A percentile compares a stretch with the other conserved stretches of the same genome.
Evolutionary conservation across 2,113 vertebrate species (phyloP).

Genomic region (Glaucomys volans): DNA sequence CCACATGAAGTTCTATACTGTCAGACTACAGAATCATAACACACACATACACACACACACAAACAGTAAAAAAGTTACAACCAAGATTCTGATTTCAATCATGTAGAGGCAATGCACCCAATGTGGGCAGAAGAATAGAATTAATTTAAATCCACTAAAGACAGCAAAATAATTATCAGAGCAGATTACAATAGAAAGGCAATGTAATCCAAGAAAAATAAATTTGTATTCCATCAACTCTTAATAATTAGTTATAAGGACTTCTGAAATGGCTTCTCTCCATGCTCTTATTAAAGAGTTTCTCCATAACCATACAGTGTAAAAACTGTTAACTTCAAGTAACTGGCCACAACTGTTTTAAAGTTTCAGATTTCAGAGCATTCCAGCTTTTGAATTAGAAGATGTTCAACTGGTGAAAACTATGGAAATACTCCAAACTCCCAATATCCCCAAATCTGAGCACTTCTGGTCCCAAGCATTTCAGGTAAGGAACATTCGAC

Average conservation of each 20-base stretch:
- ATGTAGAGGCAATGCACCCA: background rate
- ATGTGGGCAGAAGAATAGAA: background rate
- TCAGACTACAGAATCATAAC: background rate
- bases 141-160: background rate
- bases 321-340: conserved; percentile 50
- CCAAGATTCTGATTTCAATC: background rate
- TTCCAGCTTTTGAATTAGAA: background rate
- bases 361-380: background rate
- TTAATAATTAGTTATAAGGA: background rate
- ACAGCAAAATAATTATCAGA: conserved; percentile 45
- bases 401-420: background rate
- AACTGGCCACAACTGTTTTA: background rate
- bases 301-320: background rate
- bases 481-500: background rate
- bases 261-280: conserved; percentile 6
- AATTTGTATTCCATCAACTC: background rate
- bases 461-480: background rate
- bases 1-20: background rate
- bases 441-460: background rate
- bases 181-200: background rate
- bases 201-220: background rate
- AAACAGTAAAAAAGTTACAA: background rate
- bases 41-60: background rate
- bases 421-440: background rate
- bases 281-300: background rate